Evolutionary conservation across 2,888 invertebrate genomes (phyloP).

Genomic region (Cryptus armator): DNA sequence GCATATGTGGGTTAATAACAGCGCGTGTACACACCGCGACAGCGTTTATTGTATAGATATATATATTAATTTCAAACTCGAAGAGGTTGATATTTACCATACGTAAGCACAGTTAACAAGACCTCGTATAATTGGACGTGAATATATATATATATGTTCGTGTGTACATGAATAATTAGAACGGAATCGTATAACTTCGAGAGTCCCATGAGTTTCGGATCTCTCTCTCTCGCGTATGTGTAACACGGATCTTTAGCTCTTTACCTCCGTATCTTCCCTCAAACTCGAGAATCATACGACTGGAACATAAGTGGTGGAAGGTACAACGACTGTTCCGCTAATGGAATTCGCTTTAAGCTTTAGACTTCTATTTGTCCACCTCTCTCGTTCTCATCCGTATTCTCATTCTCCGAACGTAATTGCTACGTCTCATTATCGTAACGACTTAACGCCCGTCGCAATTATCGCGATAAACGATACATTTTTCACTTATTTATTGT

Average conservation of each 20-base stretch:
- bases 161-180: background rate
- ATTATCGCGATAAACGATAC: background rate
- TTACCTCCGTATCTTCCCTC: background rate
- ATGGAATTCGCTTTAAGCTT: background rate
- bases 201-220: background rate
- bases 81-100: constrained; percentile 19
- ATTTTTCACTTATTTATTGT: background rate
- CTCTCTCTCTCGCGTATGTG: too few species aligned
- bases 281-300: constrained; percentile 6
- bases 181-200: background rate
- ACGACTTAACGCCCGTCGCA: too few species aligned
- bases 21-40: background rate
- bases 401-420: background rate
- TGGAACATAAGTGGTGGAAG: background rate
- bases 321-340: constrained; percentile 1
- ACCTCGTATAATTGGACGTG: constrained; percentile 6
- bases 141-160: background rate
- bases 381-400: background rate
- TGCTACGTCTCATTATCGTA: background rate
- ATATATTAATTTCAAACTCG: constrained; percentile 9
- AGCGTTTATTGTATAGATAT: background rate
- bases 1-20: background rate
- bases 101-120: constrained; percentile 37
- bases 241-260: too few species aligned
- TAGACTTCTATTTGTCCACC: background rate